Conservation (phyloP, 2,113 vertebrate species). For the Emydura subglobosa region DNA sequence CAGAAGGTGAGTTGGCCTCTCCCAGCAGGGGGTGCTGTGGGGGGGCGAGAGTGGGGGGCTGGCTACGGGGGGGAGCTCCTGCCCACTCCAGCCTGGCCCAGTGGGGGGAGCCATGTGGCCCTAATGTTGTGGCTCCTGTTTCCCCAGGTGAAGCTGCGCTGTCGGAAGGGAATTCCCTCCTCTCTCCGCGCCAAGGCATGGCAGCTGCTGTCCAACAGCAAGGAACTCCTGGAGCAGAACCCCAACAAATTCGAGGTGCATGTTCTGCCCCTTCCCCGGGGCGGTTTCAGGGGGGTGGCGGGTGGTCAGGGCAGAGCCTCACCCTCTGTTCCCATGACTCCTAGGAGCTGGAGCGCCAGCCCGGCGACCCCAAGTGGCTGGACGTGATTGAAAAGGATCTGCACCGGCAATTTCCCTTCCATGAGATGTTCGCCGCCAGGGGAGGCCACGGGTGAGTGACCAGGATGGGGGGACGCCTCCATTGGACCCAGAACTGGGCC, state of each 20-base stretch:
- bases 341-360: constrained; percentile 89
- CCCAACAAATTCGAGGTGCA: constrained; percentile 88
- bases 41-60: accelerated
- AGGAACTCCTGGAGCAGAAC: constrained; percentile 88
- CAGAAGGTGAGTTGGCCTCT: constrained; percentile 84
- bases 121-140: background rate
- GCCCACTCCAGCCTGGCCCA: background rate
- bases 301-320: background rate
- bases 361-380: constrained; percentile 91
- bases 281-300: background rate
- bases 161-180: constrained; percentile 92
- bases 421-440: constrained; percentile 93
- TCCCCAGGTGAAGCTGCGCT: constrained; percentile 90
- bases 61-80: background rate
- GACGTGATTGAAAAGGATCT: constrained; percentile 94
- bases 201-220: constrained; percentile 91
- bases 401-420: constrained; percentile 93
- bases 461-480: too few relatives aligned
- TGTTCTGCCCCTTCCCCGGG: too few relatives aligned
- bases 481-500: background rate
- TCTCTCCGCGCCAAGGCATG: constrained; percentile 90
- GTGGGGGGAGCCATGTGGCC: background rate
- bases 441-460: constrained; percentile 89
- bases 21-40: background rate
- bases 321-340: background rate